Evolutionary conservation across 2,113 vertebrate genomes (phyloP).

Genomic region (Polyodon spathula): DNA sequence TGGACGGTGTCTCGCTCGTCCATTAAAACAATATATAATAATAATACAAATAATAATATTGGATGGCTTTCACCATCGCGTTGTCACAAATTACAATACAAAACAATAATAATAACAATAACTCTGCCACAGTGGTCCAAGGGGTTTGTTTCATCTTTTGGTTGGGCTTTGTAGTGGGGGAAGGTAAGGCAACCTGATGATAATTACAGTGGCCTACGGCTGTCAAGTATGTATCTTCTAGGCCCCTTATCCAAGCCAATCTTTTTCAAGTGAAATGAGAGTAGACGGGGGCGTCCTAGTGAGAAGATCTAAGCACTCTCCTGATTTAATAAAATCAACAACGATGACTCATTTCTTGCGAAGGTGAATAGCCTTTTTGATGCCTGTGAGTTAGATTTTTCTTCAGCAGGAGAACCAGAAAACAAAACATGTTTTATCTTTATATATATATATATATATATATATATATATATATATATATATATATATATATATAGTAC

Average conservation of each 20-base stretch:
- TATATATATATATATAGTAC: too few species aligned
- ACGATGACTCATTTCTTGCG: background rate
- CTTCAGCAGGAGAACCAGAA: too few species aligned
- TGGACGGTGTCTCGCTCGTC: too few species aligned
- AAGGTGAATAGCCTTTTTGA: slow-evolving; percentile 5
- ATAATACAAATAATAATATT: too few species aligned
- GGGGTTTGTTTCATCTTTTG: background rate
- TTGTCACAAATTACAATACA: too few species aligned
- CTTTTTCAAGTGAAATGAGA: background rate
- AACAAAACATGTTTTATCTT: too few species aligned
- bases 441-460: too few species aligned
- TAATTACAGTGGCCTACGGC: background rate
- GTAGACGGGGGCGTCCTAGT: background rate
- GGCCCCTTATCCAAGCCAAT: background rate
- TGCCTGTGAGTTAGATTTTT: background rate
- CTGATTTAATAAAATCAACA: background rate
- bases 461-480: too few species aligned
- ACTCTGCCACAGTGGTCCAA: too few species aligned
- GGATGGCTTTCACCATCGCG: too few species aligned
- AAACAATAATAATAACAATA: too few species aligned
- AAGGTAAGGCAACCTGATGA: background rate
- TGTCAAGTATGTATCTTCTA: background rate
- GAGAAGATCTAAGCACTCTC: slow-evolving; percentile 4
- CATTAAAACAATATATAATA: too few species aligned
- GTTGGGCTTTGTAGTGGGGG: background rate